Base-by-base conservation (phyloP, 1,140 invertebrate species). In the Hyles vespertilio region DNA sequence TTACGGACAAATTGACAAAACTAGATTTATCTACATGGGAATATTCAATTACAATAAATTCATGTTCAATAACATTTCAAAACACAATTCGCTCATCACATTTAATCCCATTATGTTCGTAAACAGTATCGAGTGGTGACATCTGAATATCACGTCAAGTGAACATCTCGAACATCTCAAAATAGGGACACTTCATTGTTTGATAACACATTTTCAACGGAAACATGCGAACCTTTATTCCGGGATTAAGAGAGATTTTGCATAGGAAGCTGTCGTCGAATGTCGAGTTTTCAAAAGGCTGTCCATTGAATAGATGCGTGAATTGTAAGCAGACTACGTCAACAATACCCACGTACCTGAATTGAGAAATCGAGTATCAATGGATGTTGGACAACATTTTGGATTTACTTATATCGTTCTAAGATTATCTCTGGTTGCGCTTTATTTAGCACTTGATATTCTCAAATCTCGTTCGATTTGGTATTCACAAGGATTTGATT, bases 201-300 rank as follows among this genome's bases (percentile, higher is more conserved):
- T 61, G 51, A 32, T 44, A 57, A 71, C 67, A 77, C 70, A 7
- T 9, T 48, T 48, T 63, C 67, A 74, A 69, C 78, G 82, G 83
- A 86, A 86, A 71, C 79, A 74, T 77, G 72, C 65, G 73, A 63
- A 61, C 74, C 74, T 81, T 81, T 81, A 81, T 79, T 75, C 77
- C 71, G 73, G 81, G 83, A 86, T 86, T 84, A 83, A 74, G 72
- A 65, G 69, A 70, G 70, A 86, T 84, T 84, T 84, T 81, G 81
- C 81, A 83, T 86, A 84, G 83, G 79, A 76, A 81, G 67, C 72
- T 68, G 74, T 81, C 36, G 36, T 40, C 36, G 5, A 40, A 40
- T 40, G 36, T 40, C 36, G 8, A 5, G 8, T 40, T 22, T 22
- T 22, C 22, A 22, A 22, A 2, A 40, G 36, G 8, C 36, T 40